Percentiles rank a stretch among this genome's conserved stretches.
Conservation (phyloP, 1,140 invertebrate genomes). For the Paraescarpia echinospica region DNA sequence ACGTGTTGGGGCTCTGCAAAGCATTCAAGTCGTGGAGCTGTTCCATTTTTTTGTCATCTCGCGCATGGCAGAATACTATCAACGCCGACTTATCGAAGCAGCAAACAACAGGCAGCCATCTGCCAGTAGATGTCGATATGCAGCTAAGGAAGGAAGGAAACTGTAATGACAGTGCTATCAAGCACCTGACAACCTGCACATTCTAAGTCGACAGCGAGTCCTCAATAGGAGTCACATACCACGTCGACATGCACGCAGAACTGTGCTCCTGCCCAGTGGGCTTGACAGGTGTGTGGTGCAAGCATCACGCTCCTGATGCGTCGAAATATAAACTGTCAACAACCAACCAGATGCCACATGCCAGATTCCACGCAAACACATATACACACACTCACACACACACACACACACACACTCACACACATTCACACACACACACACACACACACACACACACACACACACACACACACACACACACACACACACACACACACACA, state of each 20-base stretch:
- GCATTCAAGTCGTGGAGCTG: slow-evolving; percentile 19
- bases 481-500: too few species aligned
- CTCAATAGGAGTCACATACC: not conserved
- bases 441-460: too few species aligned
- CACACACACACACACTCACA: too few species aligned
- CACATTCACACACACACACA: too few species aligned
- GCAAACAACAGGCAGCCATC: slow-evolving; percentile 7
- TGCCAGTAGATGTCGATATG: not conserved
- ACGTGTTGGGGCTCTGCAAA: not conserved
- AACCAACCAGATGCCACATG: not conserved
- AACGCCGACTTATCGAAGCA: not conserved
- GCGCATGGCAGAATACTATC: slow-evolving; percentile 8
- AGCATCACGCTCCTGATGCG: not conserved
- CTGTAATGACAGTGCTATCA: not conserved
- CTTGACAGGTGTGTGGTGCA: not conserved
- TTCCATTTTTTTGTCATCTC: slow-evolving; percentile 1
- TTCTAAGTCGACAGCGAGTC: not conserved
- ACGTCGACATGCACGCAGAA: not conserved
- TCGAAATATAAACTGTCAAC: not conserved
- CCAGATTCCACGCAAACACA: too few species aligned
- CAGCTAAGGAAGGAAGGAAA: not conserved
- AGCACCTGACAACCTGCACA: not conserved
- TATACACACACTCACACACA: too few species aligned
- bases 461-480: too few species aligned
- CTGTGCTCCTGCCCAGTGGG: not conserved